Evolutionary conservation across 2,797 vertebrate species (phyloP).

Genomic region (Oophaga sylvatica): DNA sequence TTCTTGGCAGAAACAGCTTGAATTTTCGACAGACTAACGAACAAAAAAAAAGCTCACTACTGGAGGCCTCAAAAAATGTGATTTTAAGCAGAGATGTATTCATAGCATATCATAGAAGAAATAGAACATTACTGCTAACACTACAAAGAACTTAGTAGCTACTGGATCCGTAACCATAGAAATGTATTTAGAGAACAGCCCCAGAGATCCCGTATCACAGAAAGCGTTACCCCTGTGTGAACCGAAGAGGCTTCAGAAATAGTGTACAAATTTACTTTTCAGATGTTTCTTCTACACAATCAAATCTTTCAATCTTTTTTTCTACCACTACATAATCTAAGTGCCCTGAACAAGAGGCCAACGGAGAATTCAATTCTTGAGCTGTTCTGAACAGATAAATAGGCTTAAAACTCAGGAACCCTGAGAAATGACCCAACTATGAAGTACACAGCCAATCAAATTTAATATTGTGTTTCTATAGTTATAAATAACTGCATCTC

Average conservation of each 20-base stretch:
- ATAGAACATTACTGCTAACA: not conserved
- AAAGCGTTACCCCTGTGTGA: not conserved
- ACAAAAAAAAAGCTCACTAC: slow-evolving; percentile 22
- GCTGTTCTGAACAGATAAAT: not conserved
- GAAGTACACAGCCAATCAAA: no score
- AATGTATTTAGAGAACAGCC: slow-evolving; percentile 8
- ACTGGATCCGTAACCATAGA: slow-evolving; percentile 10
- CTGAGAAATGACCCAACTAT: no score
- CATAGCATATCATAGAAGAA: slow-evolving; percentile 3
- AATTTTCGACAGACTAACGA: slow-evolving; percentile 36
- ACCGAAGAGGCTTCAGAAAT: not conserved
- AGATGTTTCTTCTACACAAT: not conserved
- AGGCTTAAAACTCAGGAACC: not conserved
- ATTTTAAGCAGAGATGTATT: slow-evolving; percentile 13
- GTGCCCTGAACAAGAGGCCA: slow-evolving; percentile 3
- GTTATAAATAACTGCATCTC: no score
- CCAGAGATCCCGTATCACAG: not conserved
- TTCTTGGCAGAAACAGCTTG: slow-evolving; percentile 34
- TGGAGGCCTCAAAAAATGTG: not conserved
- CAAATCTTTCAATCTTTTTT: slow-evolving; percentile 5
- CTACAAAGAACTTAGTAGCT: not conserved
- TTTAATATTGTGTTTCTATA: no score
- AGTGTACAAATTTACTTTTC: slow-evolving; percentile 2
- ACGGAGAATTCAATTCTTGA: not conserved
- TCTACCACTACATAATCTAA: not conserved